These are phyloP conservation scores for Sesia apiformis DNA, from an alignment of 2,888 invertebrate species.

Conservation along the genomic window DNA sequence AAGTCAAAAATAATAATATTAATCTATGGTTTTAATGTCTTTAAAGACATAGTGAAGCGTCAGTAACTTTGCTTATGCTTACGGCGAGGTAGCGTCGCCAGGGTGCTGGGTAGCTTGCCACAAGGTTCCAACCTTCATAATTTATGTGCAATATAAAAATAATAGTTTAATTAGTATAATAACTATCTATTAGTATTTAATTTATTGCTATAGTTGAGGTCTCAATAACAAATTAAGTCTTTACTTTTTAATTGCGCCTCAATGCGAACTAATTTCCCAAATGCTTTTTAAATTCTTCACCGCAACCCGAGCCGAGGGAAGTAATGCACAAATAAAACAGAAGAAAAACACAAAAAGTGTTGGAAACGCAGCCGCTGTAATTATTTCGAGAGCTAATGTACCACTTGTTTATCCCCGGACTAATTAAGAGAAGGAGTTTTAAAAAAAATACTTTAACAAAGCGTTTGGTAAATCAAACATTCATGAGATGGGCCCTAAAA, in stretches of 20 bases:
- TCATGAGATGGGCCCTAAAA: conserved; percentile 34
- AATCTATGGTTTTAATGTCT: too few species aligned
- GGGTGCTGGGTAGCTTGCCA: too few species aligned
- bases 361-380: conserved; percentile 51
- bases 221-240: too few species aligned
- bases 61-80: too few species aligned
- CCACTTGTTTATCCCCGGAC: conserved; percentile 69
- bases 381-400: conserved; percentile 70
- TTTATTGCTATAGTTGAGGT: too few species aligned
- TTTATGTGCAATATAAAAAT: too few species aligned
- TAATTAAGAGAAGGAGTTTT: conserved; percentile 68
- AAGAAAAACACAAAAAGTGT: conserved; percentile 13
- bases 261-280: conserved; percentile 57
- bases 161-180: too few species aligned
- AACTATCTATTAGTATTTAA: too few species aligned
- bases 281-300: conserved; percentile 65
- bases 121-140: too few species aligned
- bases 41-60: too few species aligned
- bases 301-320: conserved; percentile 45
- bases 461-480: conserved; percentile 61
- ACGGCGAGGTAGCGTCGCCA: too few species aligned
- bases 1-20: too few species aligned
- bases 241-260: conserved; percentile 33
- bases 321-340: conserved; percentile 36
- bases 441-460: conserved; percentile 44